Conservation (phyloP, 2,888 invertebrate genomes). For the Diachrysia chrysitis region DNA sequence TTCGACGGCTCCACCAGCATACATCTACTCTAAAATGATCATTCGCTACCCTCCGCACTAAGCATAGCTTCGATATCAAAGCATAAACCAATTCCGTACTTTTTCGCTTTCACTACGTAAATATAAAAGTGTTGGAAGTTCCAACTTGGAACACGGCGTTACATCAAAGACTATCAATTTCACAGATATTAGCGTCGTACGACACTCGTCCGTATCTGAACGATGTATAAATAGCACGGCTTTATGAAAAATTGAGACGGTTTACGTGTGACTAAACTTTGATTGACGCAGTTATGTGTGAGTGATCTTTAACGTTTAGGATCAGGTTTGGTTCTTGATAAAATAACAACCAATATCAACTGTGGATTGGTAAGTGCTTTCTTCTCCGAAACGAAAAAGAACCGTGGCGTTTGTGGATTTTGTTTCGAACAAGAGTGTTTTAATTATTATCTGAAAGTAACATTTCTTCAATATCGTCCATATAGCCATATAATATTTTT, state of each 20-base stretch:
- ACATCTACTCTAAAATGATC: not conserved
- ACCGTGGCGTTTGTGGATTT: too few species aligned
- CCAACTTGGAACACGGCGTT: not conserved
- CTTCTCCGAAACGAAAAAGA: not conserved
- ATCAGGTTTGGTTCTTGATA: not conserved
- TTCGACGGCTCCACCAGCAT: not conserved
- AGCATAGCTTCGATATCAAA: constrained; percentile 3
- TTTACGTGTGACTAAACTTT: not conserved
- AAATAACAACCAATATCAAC: too few species aligned
- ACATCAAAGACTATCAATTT: constrained; percentile 58
- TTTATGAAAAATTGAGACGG: constrained; percentile 21
- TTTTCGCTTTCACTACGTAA: constrained; percentile 13
- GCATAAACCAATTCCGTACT: constrained; percentile 23
- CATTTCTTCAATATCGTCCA: too few species aligned
- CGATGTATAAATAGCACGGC: constrained; percentile 29
- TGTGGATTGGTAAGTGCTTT: not conserved
- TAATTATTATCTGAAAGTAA: too few species aligned
- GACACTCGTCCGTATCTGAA: constrained; percentile 15
- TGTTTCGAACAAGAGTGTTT: too few species aligned
- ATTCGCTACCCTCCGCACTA: constrained; percentile 11
- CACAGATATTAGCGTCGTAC: constrained; percentile 51
- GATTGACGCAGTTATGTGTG: not conserved
- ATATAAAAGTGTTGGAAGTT: constrained; percentile 32
- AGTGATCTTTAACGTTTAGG: not conserved
- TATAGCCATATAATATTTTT: too few species aligned